Percentiles rank a stretch among this genome's conserved stretches.
Conservation (phyloP, 1,140 invertebrate genomes). For the Diploscapter pachys region DNA sequence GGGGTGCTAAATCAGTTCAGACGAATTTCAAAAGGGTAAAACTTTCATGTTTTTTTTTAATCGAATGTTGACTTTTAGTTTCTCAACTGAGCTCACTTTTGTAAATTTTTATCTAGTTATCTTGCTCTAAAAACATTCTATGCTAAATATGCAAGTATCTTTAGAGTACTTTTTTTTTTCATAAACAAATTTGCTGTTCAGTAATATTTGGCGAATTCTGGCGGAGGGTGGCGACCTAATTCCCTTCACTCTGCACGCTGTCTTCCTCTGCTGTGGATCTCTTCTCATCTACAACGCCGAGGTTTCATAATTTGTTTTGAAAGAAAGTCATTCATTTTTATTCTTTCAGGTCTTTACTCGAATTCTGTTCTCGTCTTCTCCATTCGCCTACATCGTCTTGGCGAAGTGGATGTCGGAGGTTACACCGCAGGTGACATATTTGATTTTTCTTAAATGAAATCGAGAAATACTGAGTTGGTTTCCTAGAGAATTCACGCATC, state of each 20-base stretch:
- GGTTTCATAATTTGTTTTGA: neutral
- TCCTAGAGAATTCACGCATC: slow-evolving; percentile 3
- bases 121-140: too few relatives aligned
- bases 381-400: slow-evolving; percentile 18
- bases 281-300: slow-evolving; percentile 22
- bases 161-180: too few relatives aligned
- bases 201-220: neutral
- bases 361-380: slow-evolving; percentile 24
- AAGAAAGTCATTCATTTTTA: neutral
- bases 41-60: too few relatives aligned
- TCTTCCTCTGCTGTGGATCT: neutral
- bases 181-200: too few relatives aligned
- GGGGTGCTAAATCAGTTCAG: neutral
- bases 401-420: slow-evolving; percentile 14
- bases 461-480: neutral
- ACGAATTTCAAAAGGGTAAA: neutral
- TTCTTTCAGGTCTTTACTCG: slow-evolving; percentile 15
- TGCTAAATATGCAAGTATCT: too few relatives aligned
- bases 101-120: too few relatives aligned
- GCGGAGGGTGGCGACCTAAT: neutral
- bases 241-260: slow-evolving; percentile 14
- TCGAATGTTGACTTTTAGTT: too few relatives aligned
- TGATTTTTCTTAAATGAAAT: neutral
- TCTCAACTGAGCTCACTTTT: too few relatives aligned
- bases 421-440: slow-evolving; percentile 10